Evolutionary conservation across 2,797 vertebrate species (phyloP).

Genomic region (Onychomys leucogaster): DNA sequence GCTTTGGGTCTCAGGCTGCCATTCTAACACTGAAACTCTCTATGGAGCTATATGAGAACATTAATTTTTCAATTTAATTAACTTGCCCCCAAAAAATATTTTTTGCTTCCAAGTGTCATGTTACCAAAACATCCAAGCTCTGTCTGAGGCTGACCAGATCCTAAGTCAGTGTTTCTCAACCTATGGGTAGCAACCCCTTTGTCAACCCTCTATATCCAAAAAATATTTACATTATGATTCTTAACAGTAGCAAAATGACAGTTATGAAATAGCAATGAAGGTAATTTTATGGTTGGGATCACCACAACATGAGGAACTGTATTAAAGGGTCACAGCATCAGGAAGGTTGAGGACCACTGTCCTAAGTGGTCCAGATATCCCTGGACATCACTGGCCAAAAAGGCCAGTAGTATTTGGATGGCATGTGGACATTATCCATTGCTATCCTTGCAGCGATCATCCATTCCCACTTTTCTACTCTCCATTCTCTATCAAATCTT

Average conservation of each 20-base stretch:
- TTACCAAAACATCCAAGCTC: not conserved
- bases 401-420: not conserved
- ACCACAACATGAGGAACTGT: not conserved
- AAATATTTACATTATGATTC: not conserved
- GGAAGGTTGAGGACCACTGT: not conserved
- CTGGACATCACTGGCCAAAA: not conserved
- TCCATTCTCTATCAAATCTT: not conserved
- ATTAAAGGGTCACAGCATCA: not conserved
- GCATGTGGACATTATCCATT: not conserved
- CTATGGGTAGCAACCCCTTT: not conserved
- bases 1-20: not conserved
- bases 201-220: not conserved
- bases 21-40: not conserved
- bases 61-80: not conserved
- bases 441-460: not conserved
- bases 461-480: not conserved
- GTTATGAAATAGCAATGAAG: not conserved
- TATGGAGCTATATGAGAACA: not conserved
- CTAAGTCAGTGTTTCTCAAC: not conserved
- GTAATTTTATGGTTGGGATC: not conserved
- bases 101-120: not conserved
- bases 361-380: not conserved
- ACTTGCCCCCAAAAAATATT: constrained; percentile 14
- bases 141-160: not conserved
- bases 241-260: not conserved